A percentile compares a stretch with the other conserved stretches of the same genome.
Conservation (phyloP, 53 echinoderm and acorn worm genomes). For the Paracentrotus lividus region DNA sequence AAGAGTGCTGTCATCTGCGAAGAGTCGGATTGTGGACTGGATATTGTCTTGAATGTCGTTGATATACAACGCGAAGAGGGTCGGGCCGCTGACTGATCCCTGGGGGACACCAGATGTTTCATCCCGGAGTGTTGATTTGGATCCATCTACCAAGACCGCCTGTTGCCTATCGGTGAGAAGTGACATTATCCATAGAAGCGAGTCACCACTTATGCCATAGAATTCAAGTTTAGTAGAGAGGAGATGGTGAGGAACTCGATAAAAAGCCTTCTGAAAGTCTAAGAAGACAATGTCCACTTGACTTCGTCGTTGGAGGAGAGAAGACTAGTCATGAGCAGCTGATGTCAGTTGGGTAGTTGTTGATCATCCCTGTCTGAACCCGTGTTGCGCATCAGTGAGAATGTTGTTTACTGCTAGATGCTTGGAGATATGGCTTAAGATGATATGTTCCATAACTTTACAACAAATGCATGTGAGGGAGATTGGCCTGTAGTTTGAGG, state of each 20-base stretch:
- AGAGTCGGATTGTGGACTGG: constrained; percentile 40
- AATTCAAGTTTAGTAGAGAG: background rate
- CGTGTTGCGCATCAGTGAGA: background rate
- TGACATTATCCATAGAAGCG: background rate
- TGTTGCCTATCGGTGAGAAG: background rate
- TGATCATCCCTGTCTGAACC: background rate
- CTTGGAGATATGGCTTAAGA: background rate
- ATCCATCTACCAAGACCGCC: background rate
- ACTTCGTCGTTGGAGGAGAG: background rate
- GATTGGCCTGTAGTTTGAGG: background rate
- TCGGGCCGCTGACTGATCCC: background rate
- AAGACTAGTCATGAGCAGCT: background rate
- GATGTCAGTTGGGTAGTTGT: background rate
- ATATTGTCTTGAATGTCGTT: background rate
- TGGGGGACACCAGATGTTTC: background rate
- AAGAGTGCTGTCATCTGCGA: constrained; percentile 68
- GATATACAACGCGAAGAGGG: background rate
- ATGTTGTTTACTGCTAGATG: background rate
- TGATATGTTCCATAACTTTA: background rate
- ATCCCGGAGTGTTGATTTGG: background rate
- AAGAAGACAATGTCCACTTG: background rate
- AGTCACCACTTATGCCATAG: background rate
- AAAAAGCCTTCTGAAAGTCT: background rate
- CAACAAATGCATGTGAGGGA: background rate
- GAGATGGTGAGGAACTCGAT: background rate